Evolutionary conservation across 1,140 invertebrate genomes (phyloP), one percentile per base, ranked within the genome.

Genomic region (Drosophila nasuta): DNA sequence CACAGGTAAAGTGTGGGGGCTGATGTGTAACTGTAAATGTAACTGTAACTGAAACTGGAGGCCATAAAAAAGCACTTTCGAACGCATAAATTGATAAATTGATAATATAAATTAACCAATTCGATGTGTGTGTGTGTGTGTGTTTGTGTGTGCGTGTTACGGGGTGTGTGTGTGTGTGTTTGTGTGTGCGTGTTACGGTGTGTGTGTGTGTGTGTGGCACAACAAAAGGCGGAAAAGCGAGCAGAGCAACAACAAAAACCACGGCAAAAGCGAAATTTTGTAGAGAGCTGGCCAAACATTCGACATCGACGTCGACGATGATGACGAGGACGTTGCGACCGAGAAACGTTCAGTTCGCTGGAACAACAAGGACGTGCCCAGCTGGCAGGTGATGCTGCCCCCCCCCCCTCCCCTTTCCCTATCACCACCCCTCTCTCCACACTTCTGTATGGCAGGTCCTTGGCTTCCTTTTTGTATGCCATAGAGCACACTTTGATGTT

Each of bases 71-170:
- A 82, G 82, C 79, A 87, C 82, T 87, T 87, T 87, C 72, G 63
- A 87, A 87, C 65, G 82, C 82, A 87, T 87, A 87, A 87, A 87
- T 87, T 86, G 82, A 86, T 86, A 86, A 86, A 86, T 86, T 87
- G 79, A 87, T 87, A 87, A 87, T 87, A 87, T 87, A 87, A 87
- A 87, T 87, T 87, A 87, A 87, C 82, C 82, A 79, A 87, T 82
- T 77, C 82, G 62, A 77, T 77, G 71, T 54, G 57, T 59, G 63
- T 60, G 56, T 68, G 49, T 56, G 46, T 63, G 49, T 58, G 58
- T 62, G 56, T 15, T 35, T 30, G 69, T 58, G 13, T 49, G 57
- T 62, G 56, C 2, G n/a, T n/a, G n/a, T n/a, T n/a, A n/a, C n/a
- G n/a, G n/a, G n/a, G 1, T 77, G 70, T 54, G 57, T 59, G 62